Percentiles rank a stretch among this genome's conserved stretches.
phyloP scores from a whole-genome alignment of 2,888 invertebrate species.

The Eilema griseolum region DNA sequence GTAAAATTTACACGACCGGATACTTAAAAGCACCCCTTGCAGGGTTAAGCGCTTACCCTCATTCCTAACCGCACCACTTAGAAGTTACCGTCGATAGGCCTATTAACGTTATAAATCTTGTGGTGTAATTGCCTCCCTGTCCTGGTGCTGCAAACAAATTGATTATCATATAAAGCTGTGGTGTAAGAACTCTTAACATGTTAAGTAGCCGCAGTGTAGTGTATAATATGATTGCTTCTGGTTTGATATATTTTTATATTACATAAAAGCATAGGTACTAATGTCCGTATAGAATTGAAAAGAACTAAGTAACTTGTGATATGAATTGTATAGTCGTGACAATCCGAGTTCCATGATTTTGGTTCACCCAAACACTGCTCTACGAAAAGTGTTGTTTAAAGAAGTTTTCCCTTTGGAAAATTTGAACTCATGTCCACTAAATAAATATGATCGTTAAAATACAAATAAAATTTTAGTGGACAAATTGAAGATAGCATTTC shows the following conservation, averaged over 20 bases:
- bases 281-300: no score
- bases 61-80: background rate
- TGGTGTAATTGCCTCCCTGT: background rate
- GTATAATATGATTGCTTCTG: background rate
- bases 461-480: conserved; percentile 37
- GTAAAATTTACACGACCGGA: background rate
- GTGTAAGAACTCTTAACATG: background rate
- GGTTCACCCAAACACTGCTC: no score
- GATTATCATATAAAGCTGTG: background rate
- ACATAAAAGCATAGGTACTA: no score
- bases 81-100: conserved; percentile 8
- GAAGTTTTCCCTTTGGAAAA: no score
- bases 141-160: background rate
- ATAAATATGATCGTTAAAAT: conserved; percentile 32
- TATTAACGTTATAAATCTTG: conserved; percentile 12
- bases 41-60: background rate
- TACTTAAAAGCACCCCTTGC: no score
- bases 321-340: no score
- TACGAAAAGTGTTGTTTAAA: no score
- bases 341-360: no score
- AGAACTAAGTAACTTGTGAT: no score
- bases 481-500: conserved; percentile 45
- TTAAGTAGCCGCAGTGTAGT: background rate
- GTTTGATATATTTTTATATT: background rate
- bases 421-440: background rate